These are phyloP conservation scores for Poeciliopsis gracilis DNA, from an alignment of 2,797 vertebrate species.

Conservation along the genomic window DNA sequence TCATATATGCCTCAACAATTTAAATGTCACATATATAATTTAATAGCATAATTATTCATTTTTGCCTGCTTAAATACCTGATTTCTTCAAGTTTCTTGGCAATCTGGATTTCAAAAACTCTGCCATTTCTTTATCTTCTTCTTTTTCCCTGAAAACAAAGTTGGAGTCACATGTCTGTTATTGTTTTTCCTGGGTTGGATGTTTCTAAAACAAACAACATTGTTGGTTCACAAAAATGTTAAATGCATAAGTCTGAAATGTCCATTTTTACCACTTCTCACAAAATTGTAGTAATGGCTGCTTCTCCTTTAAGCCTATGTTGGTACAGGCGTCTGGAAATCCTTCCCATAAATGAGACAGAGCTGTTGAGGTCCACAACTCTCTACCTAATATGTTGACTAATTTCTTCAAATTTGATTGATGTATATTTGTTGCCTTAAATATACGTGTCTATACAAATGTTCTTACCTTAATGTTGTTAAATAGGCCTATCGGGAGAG, in stretches of 20 bases:
- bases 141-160: conserved; percentile 81
- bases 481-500: not conserved
- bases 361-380: not conserved
- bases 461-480: not conserved
- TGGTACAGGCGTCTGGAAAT: not conserved
- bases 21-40: not conserved
- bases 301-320: too few species aligned
- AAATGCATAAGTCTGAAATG: not conserved
- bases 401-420: not conserved
- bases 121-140: conserved; percentile 93
- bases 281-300: not conserved
- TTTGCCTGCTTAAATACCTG: conserved; percentile 69
- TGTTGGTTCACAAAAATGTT: not conserved
- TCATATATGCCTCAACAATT: not conserved
- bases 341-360: not conserved
- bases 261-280: not conserved
- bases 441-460: not conserved
- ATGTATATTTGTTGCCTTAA: too few species aligned
- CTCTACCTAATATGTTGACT: not conserved
- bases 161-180: not conserved
- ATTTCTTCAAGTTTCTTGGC: conserved; percentile 80
- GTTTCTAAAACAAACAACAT: not conserved
- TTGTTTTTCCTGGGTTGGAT: not conserved
- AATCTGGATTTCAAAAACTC: conserved; percentile 89
- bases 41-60: not conserved